Evolutionary conservation across 2,888 invertebrate genomes (phyloP), one percentile per base, ranked within the genome.

Genomic region (Drosophila eohydei): DNA sequence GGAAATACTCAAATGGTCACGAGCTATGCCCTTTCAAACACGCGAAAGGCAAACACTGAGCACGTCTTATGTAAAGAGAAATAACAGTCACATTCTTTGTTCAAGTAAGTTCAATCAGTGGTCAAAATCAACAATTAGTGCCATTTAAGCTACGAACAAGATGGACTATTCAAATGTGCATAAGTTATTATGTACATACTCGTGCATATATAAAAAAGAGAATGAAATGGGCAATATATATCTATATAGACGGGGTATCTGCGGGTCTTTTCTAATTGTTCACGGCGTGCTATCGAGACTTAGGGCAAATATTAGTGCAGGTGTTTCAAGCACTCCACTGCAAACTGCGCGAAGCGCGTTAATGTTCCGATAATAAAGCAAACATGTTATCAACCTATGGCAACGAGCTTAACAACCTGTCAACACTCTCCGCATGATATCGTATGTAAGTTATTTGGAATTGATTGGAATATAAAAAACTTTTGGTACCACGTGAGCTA

Each of bases 281-380:
- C 54, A 40, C 2, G 11, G 16, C 14, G 46, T 54, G 46, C 41
- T 46, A 34, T 36, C 44, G 34, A 16, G n/a, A 9, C 14, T 9
- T 26, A 16, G 16, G 43, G 56, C 38, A 70, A 85, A 88, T 88
- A 77, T 88, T 77, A 52, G 50, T 21, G 56, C 81, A 82, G 61
- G 43, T 88, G 80, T 51, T 62, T 11, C 36, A 16, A 40, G 21
- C 28, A 14, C 30, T 16, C 5, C 11, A 32, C 32, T 11, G 5
- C 61, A 11, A 48, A 41, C 32, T 64, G 64, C 41, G 21, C 16
- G 32, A 34, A 62, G 38, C 36, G 56, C 36, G 56, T 48, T 46
- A 12, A 44, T 34, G 26, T 50, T 40, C 16, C 59, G 51, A 43
- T 38, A 55, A 67, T 51, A 64, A 63, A 48, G 8, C 28, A 46